Conservation (phyloP, 2,113 vertebrate species). For the Xyrauchen texanus region DNA sequence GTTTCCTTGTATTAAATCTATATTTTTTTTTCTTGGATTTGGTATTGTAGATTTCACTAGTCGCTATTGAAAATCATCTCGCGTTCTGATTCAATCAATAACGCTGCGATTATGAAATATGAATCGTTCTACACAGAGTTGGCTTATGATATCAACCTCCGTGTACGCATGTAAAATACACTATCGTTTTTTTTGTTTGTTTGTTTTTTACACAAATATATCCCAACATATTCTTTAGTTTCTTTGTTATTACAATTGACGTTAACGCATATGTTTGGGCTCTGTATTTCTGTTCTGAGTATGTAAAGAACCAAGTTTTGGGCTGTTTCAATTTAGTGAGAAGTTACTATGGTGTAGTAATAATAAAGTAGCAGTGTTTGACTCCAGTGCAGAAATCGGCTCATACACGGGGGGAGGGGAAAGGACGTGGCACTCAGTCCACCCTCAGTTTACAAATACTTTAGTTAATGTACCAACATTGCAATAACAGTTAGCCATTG, state of each 20-base stretch:
- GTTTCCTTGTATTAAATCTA: not conserved
- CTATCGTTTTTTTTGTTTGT: no score
- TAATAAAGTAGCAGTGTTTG: conserved; percentile 1
- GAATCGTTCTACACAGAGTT: not conserved
- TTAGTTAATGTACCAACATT: not conserved
- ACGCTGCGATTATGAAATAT: not conserved
- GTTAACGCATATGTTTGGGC: not conserved
- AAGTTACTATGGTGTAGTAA: not conserved
- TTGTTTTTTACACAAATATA: not conserved
- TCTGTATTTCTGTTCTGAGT: not conserved
- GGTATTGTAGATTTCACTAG: no score
- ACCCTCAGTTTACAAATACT: not conserved
- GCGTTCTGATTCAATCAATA: not conserved
- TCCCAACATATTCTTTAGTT: not conserved
- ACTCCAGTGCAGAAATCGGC: not conserved
- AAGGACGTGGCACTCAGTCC: conserved; percentile 25
- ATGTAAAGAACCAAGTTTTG: not conserved
- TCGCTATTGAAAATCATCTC: no score
- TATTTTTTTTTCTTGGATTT: not conserved
- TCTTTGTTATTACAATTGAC: not conserved
- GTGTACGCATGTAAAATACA: not conserved
- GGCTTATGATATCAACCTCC: not conserved
- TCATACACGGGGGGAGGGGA: conserved; percentile 27
- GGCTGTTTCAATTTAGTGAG: not conserved
- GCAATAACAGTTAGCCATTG: not conserved